Evolutionary conservation across 2,888 invertebrate species (phyloP).

Genomic region (Dasypogon diadema): DNA sequence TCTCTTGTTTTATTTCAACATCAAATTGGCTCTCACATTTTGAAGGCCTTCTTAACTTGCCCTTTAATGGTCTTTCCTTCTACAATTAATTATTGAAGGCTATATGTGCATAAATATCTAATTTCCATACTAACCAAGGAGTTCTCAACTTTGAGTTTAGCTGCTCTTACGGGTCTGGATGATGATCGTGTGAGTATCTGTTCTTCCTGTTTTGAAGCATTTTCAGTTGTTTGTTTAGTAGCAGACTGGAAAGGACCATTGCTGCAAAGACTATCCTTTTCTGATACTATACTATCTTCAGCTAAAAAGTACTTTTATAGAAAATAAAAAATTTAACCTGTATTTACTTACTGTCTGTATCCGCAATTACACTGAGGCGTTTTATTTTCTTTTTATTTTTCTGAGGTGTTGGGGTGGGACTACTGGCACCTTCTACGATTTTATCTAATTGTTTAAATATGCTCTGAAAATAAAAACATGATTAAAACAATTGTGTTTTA

Average conservation of each 20-base stretch:
- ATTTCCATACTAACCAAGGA: slow-evolving; percentile 58
- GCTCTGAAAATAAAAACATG: not conserved
- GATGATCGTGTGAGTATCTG: not conserved
- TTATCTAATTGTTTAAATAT: not conserved
- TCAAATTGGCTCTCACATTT: slow-evolving; percentile 44
- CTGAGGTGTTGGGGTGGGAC: not conserved
- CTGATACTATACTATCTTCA: slow-evolving; percentile 17
- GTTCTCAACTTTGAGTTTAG: slow-evolving; percentile 62
- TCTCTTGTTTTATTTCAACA: slow-evolving; percentile 62
- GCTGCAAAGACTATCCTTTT: not conserved
- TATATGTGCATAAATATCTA: not conserved
- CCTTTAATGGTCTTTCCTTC: slow-evolving; percentile 61
- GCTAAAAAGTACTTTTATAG: not conserved
- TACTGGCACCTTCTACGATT: not conserved
- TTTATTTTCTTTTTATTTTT: slow-evolving; percentile 7
- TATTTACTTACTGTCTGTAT: slow-evolving; percentile 16
- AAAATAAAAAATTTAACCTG: not conserved
- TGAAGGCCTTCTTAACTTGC: slow-evolving; percentile 63
- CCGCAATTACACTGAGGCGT: not conserved
- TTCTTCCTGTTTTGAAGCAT: not conserved
- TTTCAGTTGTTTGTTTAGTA: not conserved
- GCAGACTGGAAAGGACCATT: not conserved
- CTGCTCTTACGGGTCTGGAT: slow-evolving; percentile 63
- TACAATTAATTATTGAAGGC: slow-evolving; percentile 32
- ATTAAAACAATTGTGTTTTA: too few relatives aligned